These are phyloP conservation scores for Cinclus cinclus DNA, from an alignment of 2,113 vertebrate genomes.

Conservation along the genomic window DNA sequence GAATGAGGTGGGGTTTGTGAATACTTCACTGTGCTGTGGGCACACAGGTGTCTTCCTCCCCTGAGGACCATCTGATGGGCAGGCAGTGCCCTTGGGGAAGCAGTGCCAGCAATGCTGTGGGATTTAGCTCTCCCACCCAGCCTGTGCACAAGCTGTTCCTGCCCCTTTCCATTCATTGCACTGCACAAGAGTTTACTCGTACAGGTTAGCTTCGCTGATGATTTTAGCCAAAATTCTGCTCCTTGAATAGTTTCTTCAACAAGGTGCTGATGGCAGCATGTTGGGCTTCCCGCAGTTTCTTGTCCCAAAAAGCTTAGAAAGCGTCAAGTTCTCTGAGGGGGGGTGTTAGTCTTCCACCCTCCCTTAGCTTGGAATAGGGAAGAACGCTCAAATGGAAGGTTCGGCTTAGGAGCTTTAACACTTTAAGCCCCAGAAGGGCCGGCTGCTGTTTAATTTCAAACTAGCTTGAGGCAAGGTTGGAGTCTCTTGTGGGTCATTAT, in stretches of 20 bases:
- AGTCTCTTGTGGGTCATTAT: conserved; percentile 40
- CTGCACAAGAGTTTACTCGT: neutral
- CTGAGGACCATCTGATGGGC: accelerated
- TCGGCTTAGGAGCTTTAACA: neutral
- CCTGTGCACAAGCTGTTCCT: neutral
- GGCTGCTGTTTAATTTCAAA: neutral
- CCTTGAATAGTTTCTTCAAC: neutral
- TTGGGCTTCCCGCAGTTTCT: neutral
- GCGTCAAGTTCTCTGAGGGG: neutral
- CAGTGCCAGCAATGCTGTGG: neutral
- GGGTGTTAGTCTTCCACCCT: neutral
- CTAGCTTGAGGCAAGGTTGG: neutral
- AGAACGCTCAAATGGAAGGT: neutral
- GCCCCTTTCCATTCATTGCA: neutral
- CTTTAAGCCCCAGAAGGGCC: neutral
- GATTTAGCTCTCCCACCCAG: neutral
- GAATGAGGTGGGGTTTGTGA: neutral
- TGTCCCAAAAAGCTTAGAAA: neutral
- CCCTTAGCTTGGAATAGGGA: neutral
- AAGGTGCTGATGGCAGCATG: neutral
- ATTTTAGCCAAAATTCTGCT: neutral
- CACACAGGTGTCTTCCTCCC: neutral
- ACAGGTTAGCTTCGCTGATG: neutral
- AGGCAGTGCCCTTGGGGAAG: neutral
- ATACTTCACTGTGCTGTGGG: accelerated